Percentiles rank a stretch among this genome's conserved stretches.
These are phyloP conservation scores for Phania funesta DNA, from an alignment of 2,888 invertebrate species.

Conservation along the genomic window DNA sequence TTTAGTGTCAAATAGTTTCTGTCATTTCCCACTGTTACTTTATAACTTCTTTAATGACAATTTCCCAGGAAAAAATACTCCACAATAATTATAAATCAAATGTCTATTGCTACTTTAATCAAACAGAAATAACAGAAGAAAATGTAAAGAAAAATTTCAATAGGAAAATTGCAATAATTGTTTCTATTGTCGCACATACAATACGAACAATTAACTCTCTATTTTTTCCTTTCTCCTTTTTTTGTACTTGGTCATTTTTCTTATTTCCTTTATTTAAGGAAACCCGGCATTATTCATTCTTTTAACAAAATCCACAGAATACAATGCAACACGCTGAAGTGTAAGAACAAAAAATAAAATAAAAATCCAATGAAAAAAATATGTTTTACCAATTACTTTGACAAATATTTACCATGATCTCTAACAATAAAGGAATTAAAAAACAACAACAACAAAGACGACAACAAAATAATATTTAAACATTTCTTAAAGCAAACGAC, in stretches of 20 bases:
- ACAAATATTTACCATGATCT: slow-evolving; percentile 67
- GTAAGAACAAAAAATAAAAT: slow-evolving; percentile 28
- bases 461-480: slow-evolving; percentile 6
- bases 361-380: slow-evolving; percentile 38
- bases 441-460: slow-evolving; percentile 27
- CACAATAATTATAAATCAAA: slow-evolving; percentile 65
- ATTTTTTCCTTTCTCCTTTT: slow-evolving; percentile 22
- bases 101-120: slow-evolving; percentile 50
- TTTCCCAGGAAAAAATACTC: slow-evolving; percentile 38
- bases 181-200: slow-evolving; percentile 64
- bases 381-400: slow-evolving; percentile 64
- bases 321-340: slow-evolving; percentile 22
- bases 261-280: slow-evolving; percentile 34
- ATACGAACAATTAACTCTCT: slow-evolving; percentile 65
- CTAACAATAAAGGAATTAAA: slow-evolving; percentile 45
- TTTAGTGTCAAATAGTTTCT: slow-evolving; percentile 35
- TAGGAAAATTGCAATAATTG: slow-evolving; percentile 65
- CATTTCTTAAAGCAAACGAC: slow-evolving; percentile 18
- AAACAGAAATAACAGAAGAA: slow-evolving; percentile 38
- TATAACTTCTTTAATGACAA: slow-evolving; percentile 44
- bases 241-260: not conserved
- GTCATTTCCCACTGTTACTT: not conserved
- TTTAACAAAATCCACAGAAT: slow-evolving; percentile 48
- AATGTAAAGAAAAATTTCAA: slow-evolving; percentile 33
- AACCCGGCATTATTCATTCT: slow-evolving; percentile 39